These are phyloP conservation scores for Drosophila kanekoi DNA, from an alignment of 2,888 invertebrate species.

Conservation along the genomic window DNA sequence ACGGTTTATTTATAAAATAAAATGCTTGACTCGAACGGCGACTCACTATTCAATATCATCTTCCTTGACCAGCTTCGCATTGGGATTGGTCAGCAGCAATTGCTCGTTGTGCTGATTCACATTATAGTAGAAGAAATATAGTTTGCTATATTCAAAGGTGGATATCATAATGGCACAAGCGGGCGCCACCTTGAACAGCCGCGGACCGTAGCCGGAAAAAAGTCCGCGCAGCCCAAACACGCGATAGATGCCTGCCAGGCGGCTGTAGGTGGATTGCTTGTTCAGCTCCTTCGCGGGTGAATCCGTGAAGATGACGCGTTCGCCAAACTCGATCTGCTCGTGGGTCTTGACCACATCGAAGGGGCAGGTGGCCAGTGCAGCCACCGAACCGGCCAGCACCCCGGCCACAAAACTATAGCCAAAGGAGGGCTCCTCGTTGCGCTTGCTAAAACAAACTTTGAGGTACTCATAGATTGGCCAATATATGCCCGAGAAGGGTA, in stretches of 20 bases:
- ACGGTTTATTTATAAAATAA: conserved; percentile 31
- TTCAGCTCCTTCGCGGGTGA: conserved; percentile 67
- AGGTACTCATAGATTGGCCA: conserved; percentile 95
- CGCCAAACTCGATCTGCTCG: conserved; percentile 96
- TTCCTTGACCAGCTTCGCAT: conserved; percentile 39
- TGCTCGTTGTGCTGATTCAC: conserved; percentile 83
- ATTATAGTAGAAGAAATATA: conserved; percentile 90
- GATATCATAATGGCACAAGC: conserved; percentile 99
- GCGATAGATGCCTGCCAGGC: conserved; percentile 88
- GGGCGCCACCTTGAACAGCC: conserved; percentile 97
- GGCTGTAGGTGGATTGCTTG: conserved; percentile 81
- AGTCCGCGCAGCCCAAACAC: conserved; percentile 90
- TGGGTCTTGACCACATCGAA: conserved; percentile 99
- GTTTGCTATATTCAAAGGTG: conserved; percentile 97
- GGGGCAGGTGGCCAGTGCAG: conserved; percentile 97
- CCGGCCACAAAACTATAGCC: conserved; percentile 92
- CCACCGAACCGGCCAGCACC: conserved; percentile 93
- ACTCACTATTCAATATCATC: conserved; percentile 58
- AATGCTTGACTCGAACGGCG: not conserved
- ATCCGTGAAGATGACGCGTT: conserved; percentile 88
- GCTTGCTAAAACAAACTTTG: conserved; percentile 87
- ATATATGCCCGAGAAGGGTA: conserved; percentile 90
- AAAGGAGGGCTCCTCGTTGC: conserved; percentile 87
- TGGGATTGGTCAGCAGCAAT: conserved; percentile 58
- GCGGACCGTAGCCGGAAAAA: conserved; percentile 94